phyloP scores from a whole-genome alignment of 2,888 invertebrate species.

The Leucophora obtusa region DNA sequence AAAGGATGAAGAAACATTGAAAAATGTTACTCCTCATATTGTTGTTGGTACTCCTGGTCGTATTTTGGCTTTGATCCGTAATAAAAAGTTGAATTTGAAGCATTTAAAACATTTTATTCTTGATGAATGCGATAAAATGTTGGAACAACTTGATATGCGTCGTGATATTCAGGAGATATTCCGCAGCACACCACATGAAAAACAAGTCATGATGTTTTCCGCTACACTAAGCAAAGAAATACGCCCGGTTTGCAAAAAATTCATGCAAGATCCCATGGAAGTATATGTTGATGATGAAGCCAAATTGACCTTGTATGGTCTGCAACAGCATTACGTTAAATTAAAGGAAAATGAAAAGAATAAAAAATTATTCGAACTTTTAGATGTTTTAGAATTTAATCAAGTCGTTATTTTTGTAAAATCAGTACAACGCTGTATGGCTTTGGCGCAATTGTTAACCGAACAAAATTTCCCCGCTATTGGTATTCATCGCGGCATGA shows the following conservation, averaged over 20 bases:
- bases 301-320: constrained; percentile 97
- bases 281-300: constrained; percentile 99
- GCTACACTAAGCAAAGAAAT: constrained; percentile 99
- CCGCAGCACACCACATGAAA: constrained; percentile 98
- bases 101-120: constrained; percentile 99
- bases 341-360: constrained; percentile 99
- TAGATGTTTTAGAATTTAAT: constrained; percentile 99
- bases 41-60: constrained; percentile 99
- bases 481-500: constrained; percentile 98
- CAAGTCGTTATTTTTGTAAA: constrained; percentile 99
- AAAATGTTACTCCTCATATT: constrained; percentile 97
- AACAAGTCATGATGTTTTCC: constrained; percentile 99
- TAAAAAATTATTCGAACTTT: constrained; percentile 97
- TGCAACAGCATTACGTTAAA: constrained; percentile 99
- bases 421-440: constrained; percentile 98
- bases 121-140: constrained; percentile 99
- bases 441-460: constrained; percentile 93
- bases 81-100: constrained; percentile 95
- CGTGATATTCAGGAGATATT: constrained; percentile 99
- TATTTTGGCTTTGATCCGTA: constrained; percentile 94
- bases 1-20: constrained; percentile 97
- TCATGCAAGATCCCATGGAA: constrained; percentile 99
- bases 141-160: constrained; percentile 98
- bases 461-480: constrained; percentile 99
- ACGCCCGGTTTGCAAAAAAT: constrained; percentile 99